phyloP scores from a whole-genome alignment of 2,888 invertebrate genomes.

The Sinelater perroti region DNA sequence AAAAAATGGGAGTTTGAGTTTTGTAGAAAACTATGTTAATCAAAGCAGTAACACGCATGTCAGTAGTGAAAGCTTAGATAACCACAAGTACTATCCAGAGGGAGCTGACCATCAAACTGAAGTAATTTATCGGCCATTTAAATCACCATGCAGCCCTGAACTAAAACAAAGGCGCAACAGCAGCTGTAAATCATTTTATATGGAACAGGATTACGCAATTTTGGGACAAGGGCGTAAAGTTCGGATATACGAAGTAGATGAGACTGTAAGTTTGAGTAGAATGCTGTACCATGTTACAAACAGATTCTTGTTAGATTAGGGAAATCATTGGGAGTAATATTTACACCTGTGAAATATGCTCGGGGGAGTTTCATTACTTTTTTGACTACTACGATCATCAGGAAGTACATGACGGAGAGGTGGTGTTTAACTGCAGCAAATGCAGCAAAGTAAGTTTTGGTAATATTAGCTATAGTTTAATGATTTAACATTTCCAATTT shows the following conservation, averaged over 20 bases:
- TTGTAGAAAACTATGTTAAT: no score
- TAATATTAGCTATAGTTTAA: neutral
- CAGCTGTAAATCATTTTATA: neutral
- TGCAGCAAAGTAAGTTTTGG: slow-evolving; percentile 42
- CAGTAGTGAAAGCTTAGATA: no score
- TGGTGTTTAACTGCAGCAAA: slow-evolving; percentile 45
- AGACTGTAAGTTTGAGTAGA: slow-evolving; percentile 26
- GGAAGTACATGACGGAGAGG: slow-evolving; percentile 41
- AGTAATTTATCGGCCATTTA: no score
- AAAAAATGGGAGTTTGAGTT: no score
- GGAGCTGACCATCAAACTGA: no score
- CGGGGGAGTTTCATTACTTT: slow-evolving; percentile 43
- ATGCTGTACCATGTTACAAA: no score
- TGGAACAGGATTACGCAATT: slow-evolving; percentile 7
- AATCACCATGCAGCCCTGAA: no score
- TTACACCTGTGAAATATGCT: slow-evolving; percentile 45
- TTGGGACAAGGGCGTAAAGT: slow-evolving; percentile 17
- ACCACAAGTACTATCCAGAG: no score
- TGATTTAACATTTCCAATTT: neutral
- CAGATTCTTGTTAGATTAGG: slow-evolving; percentile 25
- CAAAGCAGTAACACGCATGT: no score
- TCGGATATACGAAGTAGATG: slow-evolving; percentile 28
- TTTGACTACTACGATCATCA: slow-evolving; percentile 50
- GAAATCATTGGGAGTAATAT: slow-evolving; percentile 40
- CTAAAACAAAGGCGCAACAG: neutral